Percentiles rank a stretch among this genome's conserved stretches.
These are phyloP conservation scores for Lithophane socia DNA, from an alignment of 2,888 invertebrate species.

Conservation along the genomic window DNA sequence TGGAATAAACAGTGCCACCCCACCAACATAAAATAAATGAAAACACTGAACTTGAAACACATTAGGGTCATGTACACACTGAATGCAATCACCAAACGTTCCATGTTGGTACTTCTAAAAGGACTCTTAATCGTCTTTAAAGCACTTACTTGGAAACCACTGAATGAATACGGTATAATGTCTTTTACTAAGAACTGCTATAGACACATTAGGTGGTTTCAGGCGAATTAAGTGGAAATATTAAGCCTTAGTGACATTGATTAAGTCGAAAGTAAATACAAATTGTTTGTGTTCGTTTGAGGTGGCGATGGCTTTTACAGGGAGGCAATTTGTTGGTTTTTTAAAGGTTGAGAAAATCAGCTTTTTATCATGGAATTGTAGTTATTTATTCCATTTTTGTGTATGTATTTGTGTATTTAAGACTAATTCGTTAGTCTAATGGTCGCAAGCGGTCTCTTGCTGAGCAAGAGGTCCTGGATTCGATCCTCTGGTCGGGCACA, in stretches of 20 bases:
- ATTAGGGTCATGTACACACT: conserved; percentile 42
- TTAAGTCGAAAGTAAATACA: conserved; percentile 14
- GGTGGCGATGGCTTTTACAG: neutral
- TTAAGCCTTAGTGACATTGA: conserved; percentile 32
- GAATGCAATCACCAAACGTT: conserved; percentile 42
- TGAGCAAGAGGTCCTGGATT: no score
- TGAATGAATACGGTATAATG: conserved; percentile 61
- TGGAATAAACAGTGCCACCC: neutral
- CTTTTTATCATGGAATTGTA: neutral
- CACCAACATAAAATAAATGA: conserved; percentile 8
- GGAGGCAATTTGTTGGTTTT: neutral
- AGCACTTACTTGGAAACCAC: conserved; percentile 58
- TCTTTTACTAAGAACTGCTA: conserved; percentile 51
- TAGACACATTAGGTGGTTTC: conserved; percentile 45
- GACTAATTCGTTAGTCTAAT: no score
- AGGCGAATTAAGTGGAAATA: conserved; percentile 26
- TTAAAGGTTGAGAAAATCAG: neutral
- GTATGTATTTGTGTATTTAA: no score
- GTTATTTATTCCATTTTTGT: neutral
- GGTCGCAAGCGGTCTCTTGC: no score
- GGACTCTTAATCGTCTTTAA: conserved; percentile 61
- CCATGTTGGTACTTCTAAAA: conserved; percentile 19
- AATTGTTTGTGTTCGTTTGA: neutral
- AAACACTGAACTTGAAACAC: conserved; percentile 39
- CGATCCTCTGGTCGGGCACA: no score